Evolutionary conservation across 1,140 invertebrate species (phyloP).

Genomic region (Chymomyza costata): DNA sequence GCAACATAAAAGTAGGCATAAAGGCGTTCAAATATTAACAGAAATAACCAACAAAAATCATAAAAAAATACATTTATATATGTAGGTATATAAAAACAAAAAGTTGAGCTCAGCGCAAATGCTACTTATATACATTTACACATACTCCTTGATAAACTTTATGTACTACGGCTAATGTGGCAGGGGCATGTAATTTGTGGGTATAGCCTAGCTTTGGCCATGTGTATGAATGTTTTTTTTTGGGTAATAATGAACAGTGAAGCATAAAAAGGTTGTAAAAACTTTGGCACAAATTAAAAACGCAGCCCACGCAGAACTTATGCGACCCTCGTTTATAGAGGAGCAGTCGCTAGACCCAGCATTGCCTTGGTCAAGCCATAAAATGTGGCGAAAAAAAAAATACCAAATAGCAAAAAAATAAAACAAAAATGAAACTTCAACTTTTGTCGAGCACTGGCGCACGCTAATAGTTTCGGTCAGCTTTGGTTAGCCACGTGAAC

Average conservation of each 20-base stretch:
- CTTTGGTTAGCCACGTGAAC: slow-evolving; percentile 53
- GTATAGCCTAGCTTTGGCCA: too few relatives aligned
- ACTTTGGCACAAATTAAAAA: slow-evolving; percentile 71
- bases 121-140: neutral
- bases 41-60: slow-evolving; percentile 29
- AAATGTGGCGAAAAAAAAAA: slow-evolving; percentile 43
- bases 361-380: too few relatives aligned
- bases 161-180: slow-evolving; percentile 34
- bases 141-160: neutral
- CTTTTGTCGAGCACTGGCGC: slow-evolving; percentile 9
- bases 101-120: neutral
- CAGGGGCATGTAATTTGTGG: too few relatives aligned
- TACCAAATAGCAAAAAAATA: too few relatives aligned
- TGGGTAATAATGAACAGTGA: slow-evolving; percentile 66
- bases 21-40: slow-evolving; percentile 66
- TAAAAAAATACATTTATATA: slow-evolving; percentile 15
- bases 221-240: too few relatives aligned
- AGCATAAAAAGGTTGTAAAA: slow-evolving; percentile 72
- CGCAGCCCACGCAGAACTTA: slow-evolving; percentile 10
- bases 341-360: too few relatives aligned
- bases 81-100: slow-evolving; percentile 9
- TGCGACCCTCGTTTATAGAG: slow-evolving; percentile 7
- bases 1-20: slow-evolving; percentile 68
- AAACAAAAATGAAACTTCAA: slow-evolving; percentile 9
- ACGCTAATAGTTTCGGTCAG: slow-evolving; percentile 50